Evolutionary conservation across 53 echinoderm and acorn worm species (phyloP).

Genomic region (Stichopus horrens): DNA sequence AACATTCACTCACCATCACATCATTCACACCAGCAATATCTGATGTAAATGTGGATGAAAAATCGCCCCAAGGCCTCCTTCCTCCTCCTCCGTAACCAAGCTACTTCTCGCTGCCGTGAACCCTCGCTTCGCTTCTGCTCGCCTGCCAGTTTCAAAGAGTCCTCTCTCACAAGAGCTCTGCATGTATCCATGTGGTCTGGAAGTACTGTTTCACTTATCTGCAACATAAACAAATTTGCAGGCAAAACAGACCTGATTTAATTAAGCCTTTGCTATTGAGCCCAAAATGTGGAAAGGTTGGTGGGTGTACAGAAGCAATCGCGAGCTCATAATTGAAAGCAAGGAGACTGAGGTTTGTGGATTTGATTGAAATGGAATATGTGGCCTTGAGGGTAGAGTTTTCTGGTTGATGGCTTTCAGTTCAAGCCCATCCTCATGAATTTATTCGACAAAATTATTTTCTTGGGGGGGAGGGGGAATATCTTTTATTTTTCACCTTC

Average conservation of each 20-base stretch:
- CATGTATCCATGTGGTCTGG: constrained; percentile 15
- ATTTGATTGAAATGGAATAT: constrained; percentile 45
- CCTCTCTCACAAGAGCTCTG: no score
- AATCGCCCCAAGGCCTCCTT: no score
- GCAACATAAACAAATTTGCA: constrained; percentile 45
- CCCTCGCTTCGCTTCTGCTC: no score
- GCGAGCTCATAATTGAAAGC: constrained; percentile 31
- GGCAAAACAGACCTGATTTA: constrained; percentile 44
- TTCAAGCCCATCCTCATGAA: constrained; percentile 37
- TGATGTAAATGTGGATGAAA: no score
- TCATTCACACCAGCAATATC: no score
- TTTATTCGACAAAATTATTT: constrained; percentile 2
- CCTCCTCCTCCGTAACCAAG: no score
- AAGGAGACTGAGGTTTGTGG: not conserved
- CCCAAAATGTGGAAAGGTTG: constrained; percentile 22
- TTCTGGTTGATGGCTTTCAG: constrained; percentile 37
- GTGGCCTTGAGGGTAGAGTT: constrained; percentile 39
- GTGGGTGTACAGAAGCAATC: constrained; percentile 31
- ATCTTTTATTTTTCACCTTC: no score
- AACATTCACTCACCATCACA: no score
- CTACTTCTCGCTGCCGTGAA: no score
- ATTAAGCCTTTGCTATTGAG: constrained; percentile 30
- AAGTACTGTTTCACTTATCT: constrained; percentile 3
- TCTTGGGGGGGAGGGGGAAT: not conserved
- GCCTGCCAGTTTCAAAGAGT: no score